A percentile compares a stretch with the other conserved stretches of the same genome.
phyloP scores from a whole-genome alignment of 2,888 invertebrate species.

The Eupithecia pulchellata region DNA sequence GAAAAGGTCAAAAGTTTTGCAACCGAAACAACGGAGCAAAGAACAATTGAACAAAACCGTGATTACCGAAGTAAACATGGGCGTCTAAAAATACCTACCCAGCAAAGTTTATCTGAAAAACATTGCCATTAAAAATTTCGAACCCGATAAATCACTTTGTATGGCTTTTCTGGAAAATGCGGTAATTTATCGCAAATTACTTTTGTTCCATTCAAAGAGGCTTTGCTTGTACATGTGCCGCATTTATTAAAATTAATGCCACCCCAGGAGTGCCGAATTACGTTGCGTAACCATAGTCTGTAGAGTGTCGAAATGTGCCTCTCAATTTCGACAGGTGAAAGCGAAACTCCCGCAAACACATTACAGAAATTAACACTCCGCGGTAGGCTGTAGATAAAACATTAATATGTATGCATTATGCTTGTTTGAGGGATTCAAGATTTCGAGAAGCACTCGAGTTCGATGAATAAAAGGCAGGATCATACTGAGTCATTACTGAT shows the following conservation, averaged over 20 bases:
- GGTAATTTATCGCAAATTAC: conserved; percentile 35
- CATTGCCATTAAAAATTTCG: conserved; percentile 17
- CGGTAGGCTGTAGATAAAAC: conserved; percentile 75
- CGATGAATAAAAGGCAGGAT: conserved; percentile 68
- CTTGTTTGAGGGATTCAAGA: conserved; percentile 77
- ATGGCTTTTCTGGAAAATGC: conserved; percentile 27
- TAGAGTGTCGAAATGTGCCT: conserved; percentile 47
- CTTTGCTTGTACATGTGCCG: conserved; percentile 35
- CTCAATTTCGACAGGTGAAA: conserved; percentile 69
- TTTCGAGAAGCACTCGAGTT: conserved; percentile 68
- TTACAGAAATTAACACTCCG: conserved; percentile 68
- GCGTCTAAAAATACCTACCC: conserved; percentile 5
- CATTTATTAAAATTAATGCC: conserved; percentile 47
- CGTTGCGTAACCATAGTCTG: conserved; percentile 44
- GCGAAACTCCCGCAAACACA: conserved; percentile 72
- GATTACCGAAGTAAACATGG: background rate
- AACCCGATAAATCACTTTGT: conserved; percentile 21
- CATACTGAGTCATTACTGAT: background rate
- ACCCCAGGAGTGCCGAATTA: conserved; percentile 38
- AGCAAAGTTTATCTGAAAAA: background rate
- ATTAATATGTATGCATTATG: conserved; percentile 81
- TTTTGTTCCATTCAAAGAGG: conserved; percentile 37
- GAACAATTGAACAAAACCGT: conserved; percentile 7
- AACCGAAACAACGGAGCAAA: conserved; percentile 5
- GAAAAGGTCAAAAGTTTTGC: conserved; percentile 9